Evolutionary conservation across 1,140 invertebrate species (phyloP).

Genomic region (Bradysia coprophila): DNA sequence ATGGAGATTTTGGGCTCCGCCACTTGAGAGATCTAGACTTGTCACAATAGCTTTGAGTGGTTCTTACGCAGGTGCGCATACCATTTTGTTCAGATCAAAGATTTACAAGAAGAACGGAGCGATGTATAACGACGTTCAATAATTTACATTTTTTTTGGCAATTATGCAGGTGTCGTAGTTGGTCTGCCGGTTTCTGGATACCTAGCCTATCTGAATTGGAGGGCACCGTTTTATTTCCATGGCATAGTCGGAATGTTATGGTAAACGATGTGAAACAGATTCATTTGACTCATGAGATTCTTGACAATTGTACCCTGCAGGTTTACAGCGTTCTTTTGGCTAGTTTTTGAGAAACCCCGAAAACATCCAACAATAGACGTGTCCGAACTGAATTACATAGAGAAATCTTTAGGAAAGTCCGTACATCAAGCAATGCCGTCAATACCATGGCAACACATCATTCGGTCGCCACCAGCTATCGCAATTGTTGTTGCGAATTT

Average conservation of each 20-base stretch:
- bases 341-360: conserved; percentile 85
- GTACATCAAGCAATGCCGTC: conserved; percentile 53
- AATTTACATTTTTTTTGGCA: no score
- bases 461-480: conserved; percentile 92
- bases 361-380: conserved; percentile 86
- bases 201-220: conserved; percentile 77
- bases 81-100: no score
- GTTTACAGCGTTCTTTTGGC: conserved; percentile 88
- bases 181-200: conserved; percentile 91
- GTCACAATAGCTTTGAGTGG: conserved; percentile 97
- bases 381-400: conserved; percentile 87
- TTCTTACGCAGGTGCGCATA: no score
- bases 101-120: no score
- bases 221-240: conserved; percentile 95
- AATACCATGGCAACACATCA: conserved; percentile 84
- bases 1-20: conserved; percentile 98
- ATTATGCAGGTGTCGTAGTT: conserved; percentile 86
- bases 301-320: no score
- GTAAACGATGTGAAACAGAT: no score
- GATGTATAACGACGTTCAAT: no score
- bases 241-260: conserved; percentile 48
- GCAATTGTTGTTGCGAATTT: conserved; percentile 99
- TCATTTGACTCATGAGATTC: no score
- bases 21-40: conserved; percentile 85
- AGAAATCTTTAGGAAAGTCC: conserved; percentile 74